Conservation (phyloP, 2,797 vertebrate species). For the Hydrocynus forskahlii region DNA sequence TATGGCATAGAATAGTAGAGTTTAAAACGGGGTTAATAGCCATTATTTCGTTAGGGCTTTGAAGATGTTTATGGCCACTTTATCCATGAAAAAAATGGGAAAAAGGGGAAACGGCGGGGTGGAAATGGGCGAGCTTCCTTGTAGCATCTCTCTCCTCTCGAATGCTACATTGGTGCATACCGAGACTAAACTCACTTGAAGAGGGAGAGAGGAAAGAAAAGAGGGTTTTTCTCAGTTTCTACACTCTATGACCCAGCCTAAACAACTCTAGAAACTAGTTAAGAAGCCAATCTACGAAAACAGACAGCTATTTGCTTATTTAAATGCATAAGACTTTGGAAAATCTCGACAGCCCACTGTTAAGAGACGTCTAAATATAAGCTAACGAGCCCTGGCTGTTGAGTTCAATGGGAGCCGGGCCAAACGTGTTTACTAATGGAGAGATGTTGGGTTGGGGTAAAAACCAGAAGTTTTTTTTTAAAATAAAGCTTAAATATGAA, state of each 20-base stretch:
- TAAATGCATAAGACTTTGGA: not conserved
- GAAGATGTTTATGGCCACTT: not conserved
- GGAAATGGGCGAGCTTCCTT: conserved; percentile 40
- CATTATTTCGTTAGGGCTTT: not conserved
- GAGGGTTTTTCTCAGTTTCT: too few species aligned
- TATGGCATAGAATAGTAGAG: not conserved
- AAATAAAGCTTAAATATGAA: conserved; percentile 23
- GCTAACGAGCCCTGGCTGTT: not conserved
- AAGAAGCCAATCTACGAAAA: too few species aligned
- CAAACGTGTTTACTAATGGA: conserved; percentile 55
- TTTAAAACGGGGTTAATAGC: too few species aligned
- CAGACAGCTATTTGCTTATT: not conserved
- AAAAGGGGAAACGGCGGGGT: conserved; percentile 30
- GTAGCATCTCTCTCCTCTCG: conserved; percentile 27
- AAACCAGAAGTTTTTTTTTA: conserved; percentile 4
- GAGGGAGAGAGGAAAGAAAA: not conserved
- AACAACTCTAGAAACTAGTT: not conserved
- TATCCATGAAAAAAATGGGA: not conserved
- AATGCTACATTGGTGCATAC: conserved; percentile 13
- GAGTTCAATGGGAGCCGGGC: conserved; percentile 51
- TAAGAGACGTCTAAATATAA: not conserved
- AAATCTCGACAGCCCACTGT: not conserved
- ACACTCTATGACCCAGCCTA: too few species aligned
- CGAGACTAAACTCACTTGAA: not conserved
- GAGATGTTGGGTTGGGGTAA: conserved; percentile 37